Base-by-base conservation (phyloP, 1,140 invertebrate genomes). In the Lethrus apterus region DNA sequence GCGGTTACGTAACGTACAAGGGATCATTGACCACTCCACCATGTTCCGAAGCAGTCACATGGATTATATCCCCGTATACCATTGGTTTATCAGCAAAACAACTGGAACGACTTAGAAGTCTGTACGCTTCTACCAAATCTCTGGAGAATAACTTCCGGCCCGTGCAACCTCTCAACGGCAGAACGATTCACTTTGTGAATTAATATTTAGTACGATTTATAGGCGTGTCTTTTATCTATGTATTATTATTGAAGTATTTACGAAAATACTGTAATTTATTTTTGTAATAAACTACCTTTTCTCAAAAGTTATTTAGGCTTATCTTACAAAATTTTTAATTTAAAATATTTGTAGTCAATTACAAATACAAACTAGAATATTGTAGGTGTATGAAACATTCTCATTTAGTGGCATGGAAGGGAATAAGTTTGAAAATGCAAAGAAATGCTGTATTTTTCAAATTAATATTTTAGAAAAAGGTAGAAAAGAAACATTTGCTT, bases 11-110 rank as follows among this genome's bases (percentile, higher is more conserved):
- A 87, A 91, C 86, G 0, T 96, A 96, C 63, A 77, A 77, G 51
- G 93, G 93, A 2, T 93, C 89, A 0, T 69, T 97, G 21, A 96
- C 93, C n/a, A 93, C 90, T 0, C 91, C 93, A 1, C 91, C 93
- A 7, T 93, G 89, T 57, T 81, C 77, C 30, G 92, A 97, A 71
- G 84, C 79, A 44, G 90, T 96, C 26, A 88, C 81, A 17, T 97
- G 93, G 92, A 86, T 93, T 46, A 80, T 99, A 0, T 96, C 98
- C 65, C 43, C 43, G 3, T 45, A 45, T 21, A 32, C 43, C 3
- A 15, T 45, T 13, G 43, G 31, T n/a, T 8, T 45, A 13, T 34
- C 30, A 0, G 35, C 20, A 32, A 3, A 33, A 20, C 43, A 45
- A 23, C 10, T 45, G 32, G 18, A 45, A 14, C n/a, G 9, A 8